A percentile compares a stretch with the other conserved stretches of the same genome.
These are phyloP conservation scores for Amia ocellicauda DNA, from an alignment of 2,113 vertebrate species.

Conservation along the genomic window DNA sequence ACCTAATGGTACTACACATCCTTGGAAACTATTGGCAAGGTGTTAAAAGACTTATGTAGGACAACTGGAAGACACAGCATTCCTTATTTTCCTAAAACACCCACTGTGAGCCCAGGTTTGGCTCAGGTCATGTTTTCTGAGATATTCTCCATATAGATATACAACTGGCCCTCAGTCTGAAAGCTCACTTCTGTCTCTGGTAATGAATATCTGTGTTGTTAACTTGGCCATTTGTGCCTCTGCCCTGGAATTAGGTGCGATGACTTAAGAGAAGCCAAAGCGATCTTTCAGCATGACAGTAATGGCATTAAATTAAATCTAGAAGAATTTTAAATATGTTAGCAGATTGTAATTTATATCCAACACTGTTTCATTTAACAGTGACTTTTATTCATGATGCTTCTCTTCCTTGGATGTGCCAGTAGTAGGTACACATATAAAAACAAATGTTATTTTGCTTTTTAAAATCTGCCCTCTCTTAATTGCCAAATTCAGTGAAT, in stretches of 20 bases:
- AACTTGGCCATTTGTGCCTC: background rate
- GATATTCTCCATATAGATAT: background rate
- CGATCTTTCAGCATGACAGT: background rate
- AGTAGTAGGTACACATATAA: conserved; percentile 10
- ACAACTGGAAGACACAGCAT: too few species aligned
- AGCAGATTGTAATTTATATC: background rate
- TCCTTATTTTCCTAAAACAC: background rate
- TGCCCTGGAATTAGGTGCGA: background rate
- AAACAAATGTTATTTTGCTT: background rate
- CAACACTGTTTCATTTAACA: background rate
- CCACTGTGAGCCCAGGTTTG: background rate
- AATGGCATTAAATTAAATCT: background rate
- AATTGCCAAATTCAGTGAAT: background rate
- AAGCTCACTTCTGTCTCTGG: too few species aligned
- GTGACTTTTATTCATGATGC: background rate
- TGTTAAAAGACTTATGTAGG: too few species aligned
- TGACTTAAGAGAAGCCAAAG: background rate
- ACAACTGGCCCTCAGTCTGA: too few species aligned
- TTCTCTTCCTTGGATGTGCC: background rate
- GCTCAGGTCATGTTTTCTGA: background rate
- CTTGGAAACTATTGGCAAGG: too few species aligned
- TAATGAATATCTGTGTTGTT: conserved; percentile 1
- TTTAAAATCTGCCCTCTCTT: background rate
- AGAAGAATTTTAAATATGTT: background rate
- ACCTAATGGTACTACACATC: too few species aligned